Evolutionary conservation across 2,888 invertebrate species (phyloP).

Genomic region (Eubasilissa splendida): DNA sequence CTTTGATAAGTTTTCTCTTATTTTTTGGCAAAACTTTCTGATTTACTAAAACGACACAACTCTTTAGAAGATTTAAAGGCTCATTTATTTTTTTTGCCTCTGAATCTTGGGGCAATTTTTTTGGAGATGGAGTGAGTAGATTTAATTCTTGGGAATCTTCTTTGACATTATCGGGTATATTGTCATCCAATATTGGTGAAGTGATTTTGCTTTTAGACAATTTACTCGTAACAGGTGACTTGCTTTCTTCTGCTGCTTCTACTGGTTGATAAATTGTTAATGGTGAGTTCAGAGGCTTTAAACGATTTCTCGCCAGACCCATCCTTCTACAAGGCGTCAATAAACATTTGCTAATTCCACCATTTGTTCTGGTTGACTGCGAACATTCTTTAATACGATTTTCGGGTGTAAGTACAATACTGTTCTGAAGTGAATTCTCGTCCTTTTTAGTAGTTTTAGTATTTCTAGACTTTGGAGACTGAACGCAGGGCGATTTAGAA

Average conservation of each 20-base stretch:
- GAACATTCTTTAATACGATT: conserved; percentile 18
- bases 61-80: conserved; percentile 34
- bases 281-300: conserved; percentile 40
- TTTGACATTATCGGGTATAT: neutral
- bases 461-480: conserved; percentile 19
- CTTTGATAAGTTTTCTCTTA: conserved; percentile 28
- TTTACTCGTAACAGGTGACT: conserved; percentile 29
- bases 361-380: conserved; percentile 69
- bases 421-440: neutral
- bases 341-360: conserved; percentile 71
- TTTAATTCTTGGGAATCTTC: neutral
- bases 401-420: conserved; percentile 25
- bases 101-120: conserved; percentile 15
- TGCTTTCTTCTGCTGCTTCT: conserved; percentile 14
- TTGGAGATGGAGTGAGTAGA: neutral
- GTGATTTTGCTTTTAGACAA: neutral
- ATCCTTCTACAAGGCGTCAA: conserved; percentile 72
- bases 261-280: neutral
- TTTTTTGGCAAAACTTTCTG: conserved; percentile 43
- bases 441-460: conserved; percentile 31
- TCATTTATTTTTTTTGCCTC: conserved; percentile 6
- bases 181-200: neutral
- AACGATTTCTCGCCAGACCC: conserved; percentile 68
- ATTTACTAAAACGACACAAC: conserved; percentile 44
- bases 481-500: conserved; percentile 19